A percentile compares a stretch with the other conserved stretches of the same genome.
These are phyloP conservation scores for Drosophila kambysellisi DNA, from an alignment of 2,888 invertebrate genomes.

Conservation along the genomic window DNA sequence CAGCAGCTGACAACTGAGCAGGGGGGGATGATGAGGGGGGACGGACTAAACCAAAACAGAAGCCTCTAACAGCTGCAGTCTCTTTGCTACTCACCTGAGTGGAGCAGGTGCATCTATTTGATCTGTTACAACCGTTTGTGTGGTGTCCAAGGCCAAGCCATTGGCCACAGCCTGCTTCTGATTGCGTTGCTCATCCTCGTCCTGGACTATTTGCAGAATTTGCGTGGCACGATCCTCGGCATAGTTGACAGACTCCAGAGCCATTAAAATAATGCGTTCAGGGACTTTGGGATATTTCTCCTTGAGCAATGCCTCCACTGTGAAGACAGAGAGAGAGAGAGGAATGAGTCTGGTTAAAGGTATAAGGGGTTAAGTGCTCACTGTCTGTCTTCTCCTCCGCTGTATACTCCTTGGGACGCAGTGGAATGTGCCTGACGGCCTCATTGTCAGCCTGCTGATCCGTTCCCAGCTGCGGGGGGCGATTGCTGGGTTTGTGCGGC, in stretches of 20 bases:
- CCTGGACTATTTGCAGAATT: constrained; percentile 89
- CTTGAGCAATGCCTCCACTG: constrained; percentile 90
- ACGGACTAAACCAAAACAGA: constrained; percentile 16
- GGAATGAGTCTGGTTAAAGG: too few species aligned
- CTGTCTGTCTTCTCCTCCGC: constrained; percentile 89
- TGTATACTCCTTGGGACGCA: constrained; percentile 89
- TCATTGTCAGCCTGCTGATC: constrained; percentile 66
- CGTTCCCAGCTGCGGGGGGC: constrained; percentile 77
- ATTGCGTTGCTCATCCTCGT: constrained; percentile 87
- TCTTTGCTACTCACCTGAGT: constrained; percentile 47
- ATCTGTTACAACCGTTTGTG: constrained; percentile 24
- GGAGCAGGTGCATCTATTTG: constrained; percentile 52
- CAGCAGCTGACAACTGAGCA: constrained; percentile 16
- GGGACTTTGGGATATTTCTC: constrained; percentile 91
- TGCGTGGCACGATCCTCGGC: constrained; percentile 93
- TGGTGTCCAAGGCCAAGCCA: constrained; percentile 15
- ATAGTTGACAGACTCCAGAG: constrained; percentile 94
- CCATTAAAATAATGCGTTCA: constrained; percentile 92
- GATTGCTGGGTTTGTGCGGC: constrained; percentile 86
- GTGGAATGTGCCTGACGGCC: constrained; percentile 76
- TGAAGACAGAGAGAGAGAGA: background rate
- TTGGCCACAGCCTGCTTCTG: constrained; percentile 59
- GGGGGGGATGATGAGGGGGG: background rate
- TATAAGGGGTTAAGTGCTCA: constrained; percentile 82
- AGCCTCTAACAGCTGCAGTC: constrained; percentile 10